Evolutionary conservation across 2,113 vertebrate species (phyloP).

Genomic region (Hippocampus barbouri): DNA sequence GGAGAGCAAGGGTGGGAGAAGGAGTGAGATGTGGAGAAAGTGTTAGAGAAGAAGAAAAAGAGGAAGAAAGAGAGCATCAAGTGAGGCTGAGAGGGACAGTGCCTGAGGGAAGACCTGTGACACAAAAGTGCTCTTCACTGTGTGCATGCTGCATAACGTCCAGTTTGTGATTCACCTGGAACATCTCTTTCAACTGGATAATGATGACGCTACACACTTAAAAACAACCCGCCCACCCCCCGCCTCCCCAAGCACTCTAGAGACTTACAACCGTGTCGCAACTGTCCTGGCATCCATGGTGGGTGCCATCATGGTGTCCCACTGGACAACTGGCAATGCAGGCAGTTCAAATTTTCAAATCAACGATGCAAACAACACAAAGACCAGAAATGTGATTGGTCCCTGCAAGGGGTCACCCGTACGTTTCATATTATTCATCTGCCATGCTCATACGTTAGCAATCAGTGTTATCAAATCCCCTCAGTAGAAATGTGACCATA

Average conservation of each 20-base stretch:
- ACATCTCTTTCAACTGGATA: slow-evolving; percentile 65
- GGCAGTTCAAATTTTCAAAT: slow-evolving; percentile 55
- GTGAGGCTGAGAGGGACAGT: slow-evolving; percentile 58
- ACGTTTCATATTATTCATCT: neutral
- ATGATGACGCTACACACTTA: slow-evolving; percentile 50
- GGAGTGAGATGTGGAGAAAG: slow-evolving; percentile 56
- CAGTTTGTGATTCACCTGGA: slow-evolving; percentile 53
- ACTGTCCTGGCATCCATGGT: slow-evolving; percentile 54
- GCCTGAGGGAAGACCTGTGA: slow-evolving; percentile 61
- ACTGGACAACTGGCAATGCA: slow-evolving; percentile 59
- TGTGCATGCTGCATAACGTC: slow-evolving; percentile 55
- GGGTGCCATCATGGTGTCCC: slow-evolving; percentile 54
- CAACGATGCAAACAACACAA: slow-evolving; percentile 41
- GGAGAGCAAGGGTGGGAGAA: slow-evolving; percentile 83
- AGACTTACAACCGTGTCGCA: slow-evolving; percentile 65
- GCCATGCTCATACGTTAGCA: neutral
- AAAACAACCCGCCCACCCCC: neutral
- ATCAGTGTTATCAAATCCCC: neutral
- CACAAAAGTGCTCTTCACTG: slow-evolving; percentile 63
- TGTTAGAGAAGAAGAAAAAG: slow-evolving; percentile 53
- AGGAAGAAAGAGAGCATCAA: slow-evolving; percentile 43
- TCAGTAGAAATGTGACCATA: neutral
- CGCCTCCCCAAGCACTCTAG: slow-evolving; percentile 5
- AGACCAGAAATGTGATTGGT: slow-evolving; percentile 12
- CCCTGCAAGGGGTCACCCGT: neutral